A percentile compares a stretch with the other conserved stretches of the same genome.
These are phyloP conservation scores for Drosophila mettleri DNA, from an alignment of 2,888 invertebrate genomes.

Conservation along the genomic window DNA sequence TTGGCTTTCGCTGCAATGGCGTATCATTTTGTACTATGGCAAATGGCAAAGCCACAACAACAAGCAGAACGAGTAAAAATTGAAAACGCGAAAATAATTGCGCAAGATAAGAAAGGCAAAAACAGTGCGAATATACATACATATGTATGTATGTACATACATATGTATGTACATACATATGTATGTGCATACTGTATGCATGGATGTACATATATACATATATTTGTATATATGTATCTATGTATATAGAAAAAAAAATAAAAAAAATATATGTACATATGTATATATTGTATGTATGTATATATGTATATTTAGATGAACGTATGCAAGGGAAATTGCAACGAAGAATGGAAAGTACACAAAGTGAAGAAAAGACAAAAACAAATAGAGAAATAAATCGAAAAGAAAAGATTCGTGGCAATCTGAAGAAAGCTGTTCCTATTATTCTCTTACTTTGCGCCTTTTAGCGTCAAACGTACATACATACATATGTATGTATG, in stretches of 20 bases:
- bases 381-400: neutral
- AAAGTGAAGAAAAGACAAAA: constrained; percentile 32
- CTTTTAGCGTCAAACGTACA: constrained; percentile 38
- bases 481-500: constrained; percentile 36
- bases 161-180: neutral
- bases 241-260: neutral
- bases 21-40: constrained; percentile 37
- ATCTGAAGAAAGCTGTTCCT: constrained; percentile 24
- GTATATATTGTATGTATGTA: too few species aligned
- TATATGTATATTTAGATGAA: too few species aligned
- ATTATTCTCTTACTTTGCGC: constrained; percentile 2
- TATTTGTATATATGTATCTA: too few species aligned
- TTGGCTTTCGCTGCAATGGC: constrained; percentile 49
- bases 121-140: neutral
- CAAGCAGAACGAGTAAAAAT: constrained; percentile 36
- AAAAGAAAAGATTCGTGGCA: constrained; percentile 16
- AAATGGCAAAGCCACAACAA: constrained; percentile 19
- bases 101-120: constrained; percentile 30
- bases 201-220: too few species aligned
- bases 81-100: constrained; percentile 53
- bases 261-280: too few species aligned
- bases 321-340: too few species aligned
- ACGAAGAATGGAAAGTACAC: constrained; percentile 20
- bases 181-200: too few species aligned
- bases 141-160: neutral